Conservation (phyloP, 2,113 vertebrate genomes). For the Alouatta palliata region DNA sequence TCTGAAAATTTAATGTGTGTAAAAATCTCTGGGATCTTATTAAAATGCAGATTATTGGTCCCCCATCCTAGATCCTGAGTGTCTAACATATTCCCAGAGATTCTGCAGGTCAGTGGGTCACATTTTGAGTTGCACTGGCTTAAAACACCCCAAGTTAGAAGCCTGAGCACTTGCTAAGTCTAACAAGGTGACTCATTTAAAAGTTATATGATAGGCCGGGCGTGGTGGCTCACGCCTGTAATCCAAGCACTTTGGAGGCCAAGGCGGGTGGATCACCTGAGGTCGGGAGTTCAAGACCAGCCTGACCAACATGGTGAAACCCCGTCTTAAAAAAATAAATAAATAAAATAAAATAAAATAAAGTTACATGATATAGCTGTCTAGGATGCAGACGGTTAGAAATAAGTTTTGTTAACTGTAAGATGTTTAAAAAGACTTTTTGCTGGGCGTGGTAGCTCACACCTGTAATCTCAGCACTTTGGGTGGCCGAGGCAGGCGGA, state of each 20-base stretch:
- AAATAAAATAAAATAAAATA: too few species aligned
- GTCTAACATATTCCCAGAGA: background rate
- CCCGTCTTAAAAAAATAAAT: too few species aligned
- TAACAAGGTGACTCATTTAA: background rate
- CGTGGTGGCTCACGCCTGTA: too few species aligned
- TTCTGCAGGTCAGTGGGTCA: background rate
- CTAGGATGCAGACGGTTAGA: background rate
- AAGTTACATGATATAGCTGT: background rate
- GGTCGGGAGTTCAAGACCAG: too few species aligned
- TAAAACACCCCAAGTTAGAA: background rate
- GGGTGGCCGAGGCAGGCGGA: too few species aligned
- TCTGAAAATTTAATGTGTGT: background rate
- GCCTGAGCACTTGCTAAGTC: background rate
- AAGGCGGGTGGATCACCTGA: too few species aligned
- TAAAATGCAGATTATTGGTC: background rate
- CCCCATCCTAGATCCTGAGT: background rate
- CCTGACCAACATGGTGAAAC: too few species aligned
- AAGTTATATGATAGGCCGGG: too few species aligned
- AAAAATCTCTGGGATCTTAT: background rate
- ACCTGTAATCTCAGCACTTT: too few species aligned
- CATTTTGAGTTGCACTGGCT: background rate
- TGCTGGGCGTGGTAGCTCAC: too few species aligned
- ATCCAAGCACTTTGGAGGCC: too few species aligned
- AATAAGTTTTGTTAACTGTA: background rate
- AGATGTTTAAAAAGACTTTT: background rate